A percentile compares a stretch with the other conserved stretches of the same genome.
These are phyloP conservation scores for Brachionus sp. DNA, from an alignment of 1,140 invertebrate genomes.

Conservation along the genomic window DNA sequence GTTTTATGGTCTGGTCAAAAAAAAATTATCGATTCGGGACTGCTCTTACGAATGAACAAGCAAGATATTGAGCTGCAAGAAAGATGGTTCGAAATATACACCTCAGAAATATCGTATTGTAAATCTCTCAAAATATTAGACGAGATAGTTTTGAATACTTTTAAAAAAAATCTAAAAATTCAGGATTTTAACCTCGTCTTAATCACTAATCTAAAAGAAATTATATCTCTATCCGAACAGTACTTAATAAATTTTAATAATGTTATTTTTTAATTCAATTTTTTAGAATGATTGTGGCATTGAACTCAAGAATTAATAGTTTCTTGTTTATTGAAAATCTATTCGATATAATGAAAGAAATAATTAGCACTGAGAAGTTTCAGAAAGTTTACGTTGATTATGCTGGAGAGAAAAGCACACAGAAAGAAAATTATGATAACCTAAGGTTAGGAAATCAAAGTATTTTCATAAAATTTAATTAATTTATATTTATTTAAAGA, in stretches of 20 bases:
- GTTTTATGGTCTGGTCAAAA: neutral
- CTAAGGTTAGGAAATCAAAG: neutral
- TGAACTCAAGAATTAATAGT: neutral
- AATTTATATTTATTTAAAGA: neutral
- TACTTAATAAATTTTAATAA: neutral
- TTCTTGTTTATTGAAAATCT: neutral
- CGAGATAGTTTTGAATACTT: neutral
- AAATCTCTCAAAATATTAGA: slow-evolving; percentile 19
- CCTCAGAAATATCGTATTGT: slow-evolving; percentile 5
- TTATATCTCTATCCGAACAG: slow-evolving; percentile 2
- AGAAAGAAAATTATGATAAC: slow-evolving; percentile 30
- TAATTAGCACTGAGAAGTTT: neutral
- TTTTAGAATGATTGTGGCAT: neutral
- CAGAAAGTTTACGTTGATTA: neutral
- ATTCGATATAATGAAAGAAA: neutral
- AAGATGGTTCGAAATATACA: slow-evolving; percentile 36
- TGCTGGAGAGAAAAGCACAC: neutral
- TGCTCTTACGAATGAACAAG: neutral
- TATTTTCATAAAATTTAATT: neutral
- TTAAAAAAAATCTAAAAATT: neutral
- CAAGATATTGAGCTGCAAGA: slow-evolving; percentile 22
- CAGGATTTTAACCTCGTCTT: slow-evolving; percentile 2
- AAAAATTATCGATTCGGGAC: neutral
- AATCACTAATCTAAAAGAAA: neutral
- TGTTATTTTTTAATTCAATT: neutral